Evolutionary conservation across 53 echinoderm and acorn worm species (phyloP).

Genomic region (Paracentrotus lividus): DNA sequence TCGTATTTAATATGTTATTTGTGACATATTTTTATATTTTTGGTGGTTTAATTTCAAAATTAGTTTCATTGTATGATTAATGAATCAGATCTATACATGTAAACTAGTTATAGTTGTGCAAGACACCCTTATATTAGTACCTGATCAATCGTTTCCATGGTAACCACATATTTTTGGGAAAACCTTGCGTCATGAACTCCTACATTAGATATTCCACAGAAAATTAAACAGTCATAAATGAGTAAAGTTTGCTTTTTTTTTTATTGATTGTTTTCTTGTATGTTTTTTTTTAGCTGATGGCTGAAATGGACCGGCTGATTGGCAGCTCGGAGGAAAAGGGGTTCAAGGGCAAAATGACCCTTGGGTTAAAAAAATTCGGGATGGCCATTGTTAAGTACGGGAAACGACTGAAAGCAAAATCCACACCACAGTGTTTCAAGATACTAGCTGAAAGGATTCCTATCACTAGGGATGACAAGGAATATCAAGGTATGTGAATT

Average conservation of each 20-base stretch:
- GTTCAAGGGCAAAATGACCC: slow-evolving; percentile 38
- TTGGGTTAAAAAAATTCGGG: slow-evolving; percentile 55
- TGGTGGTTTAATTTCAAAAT: no score
- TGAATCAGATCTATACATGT: no score
- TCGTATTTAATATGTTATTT: no score
- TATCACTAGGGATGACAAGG: slow-evolving; percentile 53
- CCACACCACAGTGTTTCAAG: slow-evolving; percentile 67
- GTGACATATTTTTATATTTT: no score
- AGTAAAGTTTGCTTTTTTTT: slow-evolving; percentile 46
- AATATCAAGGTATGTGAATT: slow-evolving; percentile 52
- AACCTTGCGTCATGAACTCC: no score
- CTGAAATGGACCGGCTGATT: slow-evolving; percentile 65
- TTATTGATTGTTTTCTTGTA: slow-evolving; percentile 41
- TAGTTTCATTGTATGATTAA: no score
- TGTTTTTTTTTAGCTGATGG: slow-evolving; percentile 61
- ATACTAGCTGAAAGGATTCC: slow-evolving; percentile 55
- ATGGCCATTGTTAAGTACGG: slow-evolving; percentile 67
- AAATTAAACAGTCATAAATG: slow-evolving; percentile 48
- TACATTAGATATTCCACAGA: slow-evolving; percentile 52
- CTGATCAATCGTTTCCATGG: no score
- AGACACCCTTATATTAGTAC: no score
- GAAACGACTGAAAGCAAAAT: slow-evolving; percentile 48
- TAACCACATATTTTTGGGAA: no score
- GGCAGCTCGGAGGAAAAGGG: slow-evolving; percentile 34
- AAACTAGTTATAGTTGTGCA: no score